Base-by-base conservation (phyloP, 1,140 invertebrate species). In the Bombus terrestris region DNA sequence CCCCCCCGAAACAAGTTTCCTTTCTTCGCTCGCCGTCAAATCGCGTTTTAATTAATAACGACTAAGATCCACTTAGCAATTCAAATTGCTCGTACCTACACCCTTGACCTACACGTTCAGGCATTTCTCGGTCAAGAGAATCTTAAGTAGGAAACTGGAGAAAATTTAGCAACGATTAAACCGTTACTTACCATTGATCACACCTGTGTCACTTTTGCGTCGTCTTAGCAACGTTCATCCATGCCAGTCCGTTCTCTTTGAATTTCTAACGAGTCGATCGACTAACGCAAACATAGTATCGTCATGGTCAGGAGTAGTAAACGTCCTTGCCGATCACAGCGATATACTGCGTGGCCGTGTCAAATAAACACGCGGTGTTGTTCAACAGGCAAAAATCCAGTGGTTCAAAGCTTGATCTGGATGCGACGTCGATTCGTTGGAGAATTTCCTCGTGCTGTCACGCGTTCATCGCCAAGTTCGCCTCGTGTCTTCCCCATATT, bases 1-100 rank as follows among this genome's bases (percentile, higher is more conserved):
- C 32, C 32, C 32, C 32, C 8, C 41, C 41, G 64, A 41, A 37
- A 18, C 57, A 18, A 12, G 37, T 35, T 53, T 13, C 57, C 59
- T 64, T 53, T 41, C 71, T 15, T 62, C 39, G 15, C 41, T 59
- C 32, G 39, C 53, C 37, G 64, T 81, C 88, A 41, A 88, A 92
- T 92, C 88, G 85, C 79, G 83, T 83, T 91, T 92, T 91, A 92
- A 93, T 92, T 92, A 92, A 89, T 87, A 88, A 78, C 83, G 81
- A 82, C 81, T 79, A 84, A 88, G 86, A 83, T 87, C 83, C 86
- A 81, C 71, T 93, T 93, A 92, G 90, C 91, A 93, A 93, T 92
- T 93, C 88, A 93, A 93, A 92, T 93, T 69, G 69, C 81, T 78
- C 78, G 28, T 41, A 6, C 13, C 76, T 86, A 86, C 88, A 92